Base-by-base conservation (phyloP, 2,113 vertebrate species). In the Solea solea region DNA sequence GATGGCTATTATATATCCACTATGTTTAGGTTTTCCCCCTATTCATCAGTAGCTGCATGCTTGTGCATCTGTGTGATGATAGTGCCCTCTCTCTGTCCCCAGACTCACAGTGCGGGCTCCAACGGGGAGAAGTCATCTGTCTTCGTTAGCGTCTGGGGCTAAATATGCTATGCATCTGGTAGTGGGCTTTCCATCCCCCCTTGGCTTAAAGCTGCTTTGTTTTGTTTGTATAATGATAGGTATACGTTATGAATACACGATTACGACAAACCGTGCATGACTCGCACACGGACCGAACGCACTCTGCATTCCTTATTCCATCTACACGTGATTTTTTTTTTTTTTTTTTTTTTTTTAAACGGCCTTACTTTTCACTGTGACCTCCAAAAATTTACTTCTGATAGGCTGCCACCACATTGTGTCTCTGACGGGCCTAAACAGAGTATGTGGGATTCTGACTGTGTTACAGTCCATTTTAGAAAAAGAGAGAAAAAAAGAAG, bases 111-210 rank as follows among this genome's bases (percentile, higher is more conserved):
- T 69, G 71, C 61, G 66, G 63, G 80, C 83, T 85, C 81, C 81
- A 72, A 74, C 50, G 27, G 52, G 77, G 78, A 84, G 69, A 81
- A 89, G 89, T 92, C 89, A 92, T 93, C 87, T 75, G 88, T 93
- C 92, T 92, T 93, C 69, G 85, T 91, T 92, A 93, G 81, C 80
- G 80, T 80, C 88, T 45, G 78, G 66, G 77, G 89, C 89, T 92
- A 93, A 92, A 92, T 90, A 91, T 92, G 86, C 91, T 88, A 83
- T 83, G 83, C 90, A 93, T 92, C 90, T 92, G 90, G 86, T 86
- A 72, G 69, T 71, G 74, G 81, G 79, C 63, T 82, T 70, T 81
- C 76, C 71, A 69, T 60, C 78, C 69, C 85, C 81, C 77, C 46
- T 61, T 76, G 81, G 84, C 78, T 74, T 83, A 9, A 21, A 51